phyloP scores from a whole-genome alignment of 2,888 invertebrate genomes.

The Pyrgus malvae region DNA sequence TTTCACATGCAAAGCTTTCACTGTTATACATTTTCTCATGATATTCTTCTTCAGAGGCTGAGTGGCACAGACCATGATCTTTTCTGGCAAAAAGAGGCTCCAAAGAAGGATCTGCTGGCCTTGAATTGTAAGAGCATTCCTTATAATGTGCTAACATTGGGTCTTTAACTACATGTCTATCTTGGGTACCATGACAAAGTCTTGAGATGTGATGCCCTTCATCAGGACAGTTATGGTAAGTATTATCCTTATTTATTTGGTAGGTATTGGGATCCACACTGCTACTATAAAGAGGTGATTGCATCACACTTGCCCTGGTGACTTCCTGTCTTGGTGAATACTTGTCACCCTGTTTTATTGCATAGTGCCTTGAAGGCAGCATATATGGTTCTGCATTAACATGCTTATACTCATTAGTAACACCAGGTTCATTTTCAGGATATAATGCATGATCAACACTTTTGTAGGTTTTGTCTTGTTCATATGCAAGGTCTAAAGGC shows the following conservation, averaged over 20 bases:
- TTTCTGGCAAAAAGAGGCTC: slow-evolving; percentile 62
- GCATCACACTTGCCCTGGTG: slow-evolving; percentile 51
- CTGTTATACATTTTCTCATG: slow-evolving; percentile 64
- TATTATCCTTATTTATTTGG: slow-evolving; percentile 54
- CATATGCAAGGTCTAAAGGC: slow-evolving; percentile 71
- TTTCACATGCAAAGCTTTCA: slow-evolving; percentile 62
- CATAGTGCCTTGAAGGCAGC: slow-evolving; percentile 53
- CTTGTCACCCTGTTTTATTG: slow-evolving; percentile 58
- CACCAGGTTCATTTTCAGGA: slow-evolving; percentile 61
- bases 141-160: slow-evolving; percentile 60
- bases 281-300: slow-evolving; percentile 55
- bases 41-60: slow-evolving; percentile 61
- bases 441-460: slow-evolving; percentile 78
- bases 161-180: slow-evolving; percentile 63
- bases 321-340: slow-evolving; percentile 65
- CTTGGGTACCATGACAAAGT: slow-evolving; percentile 67
- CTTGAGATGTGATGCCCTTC: slow-evolving; percentile 65
- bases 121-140: slow-evolving; percentile 55
- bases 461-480: slow-evolving; percentile 74
- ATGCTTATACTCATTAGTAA: slow-evolving; percentile 54
- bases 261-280: slow-evolving; percentile 59
- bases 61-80: slow-evolving; percentile 58
- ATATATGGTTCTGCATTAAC: slow-evolving; percentile 56
- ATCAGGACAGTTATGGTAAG: slow-evolving; percentile 59
- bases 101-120: slow-evolving; percentile 58